Conservation (phyloP, 2,113 vertebrate species). For the Cepphus grylle region DNA sequence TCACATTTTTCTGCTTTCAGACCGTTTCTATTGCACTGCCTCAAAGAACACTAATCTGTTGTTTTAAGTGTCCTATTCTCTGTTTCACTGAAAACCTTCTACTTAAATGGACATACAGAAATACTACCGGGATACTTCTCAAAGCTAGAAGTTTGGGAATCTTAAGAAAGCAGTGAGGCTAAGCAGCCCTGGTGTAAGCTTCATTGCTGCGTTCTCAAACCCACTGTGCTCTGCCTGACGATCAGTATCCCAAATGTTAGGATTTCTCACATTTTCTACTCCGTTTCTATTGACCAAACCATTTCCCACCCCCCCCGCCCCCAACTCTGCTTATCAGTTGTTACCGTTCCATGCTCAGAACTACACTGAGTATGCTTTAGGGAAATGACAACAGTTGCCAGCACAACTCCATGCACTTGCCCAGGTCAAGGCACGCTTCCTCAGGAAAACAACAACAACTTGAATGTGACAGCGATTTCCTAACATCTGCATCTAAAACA, state of each 20-base stretch:
- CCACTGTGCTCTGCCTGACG: neutral
- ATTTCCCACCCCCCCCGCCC: neutral
- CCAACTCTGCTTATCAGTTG: neutral
- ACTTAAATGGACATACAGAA: neutral
- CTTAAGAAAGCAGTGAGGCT: fast-evolving
- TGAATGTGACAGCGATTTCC: slow-evolving; percentile 7
- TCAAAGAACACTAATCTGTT: fast-evolving
- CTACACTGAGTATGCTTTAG: neutral
- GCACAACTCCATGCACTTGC: neutral
- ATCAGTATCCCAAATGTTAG: neutral
- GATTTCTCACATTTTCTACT: neutral
- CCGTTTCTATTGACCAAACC: neutral
- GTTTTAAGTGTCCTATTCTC: neutral
- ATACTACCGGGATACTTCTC: fast-evolving
- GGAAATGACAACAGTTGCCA: neutral
- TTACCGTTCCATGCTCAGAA: neutral
- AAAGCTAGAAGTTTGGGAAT: fast-evolving
- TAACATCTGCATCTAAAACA: slow-evolving; percentile 16
- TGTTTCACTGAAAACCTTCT: neutral
- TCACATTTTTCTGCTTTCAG: neutral
- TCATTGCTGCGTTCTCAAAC: neutral
- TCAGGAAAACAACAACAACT: slow-evolving; percentile 41
- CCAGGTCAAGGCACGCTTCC: neutral
- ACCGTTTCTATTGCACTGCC: fast-evolving
- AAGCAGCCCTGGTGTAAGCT: neutral